These are phyloP conservation scores for Tetragnatha montana DNA, from an alignment of 2,888 invertebrate species.

Conservation along the genomic window DNA sequence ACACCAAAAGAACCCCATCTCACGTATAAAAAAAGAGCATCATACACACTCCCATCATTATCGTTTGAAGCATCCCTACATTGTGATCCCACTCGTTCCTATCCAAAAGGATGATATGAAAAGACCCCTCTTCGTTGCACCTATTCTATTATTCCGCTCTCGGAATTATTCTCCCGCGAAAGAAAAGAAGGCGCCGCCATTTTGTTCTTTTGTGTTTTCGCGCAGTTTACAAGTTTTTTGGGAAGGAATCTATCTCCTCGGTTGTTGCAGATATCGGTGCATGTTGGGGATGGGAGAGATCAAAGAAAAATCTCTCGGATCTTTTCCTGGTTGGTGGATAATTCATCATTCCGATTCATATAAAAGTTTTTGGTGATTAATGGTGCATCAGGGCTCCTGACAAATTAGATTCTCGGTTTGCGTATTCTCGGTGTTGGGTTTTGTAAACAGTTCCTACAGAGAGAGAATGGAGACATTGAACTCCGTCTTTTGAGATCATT, in stretches of 20 bases:
- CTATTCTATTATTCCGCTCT: slow-evolving; percentile 67
- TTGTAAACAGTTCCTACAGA: background rate
- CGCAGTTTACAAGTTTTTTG: slow-evolving; percentile 12
- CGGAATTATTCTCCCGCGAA: slow-evolving; percentile 47
- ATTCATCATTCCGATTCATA: slow-evolving; percentile 40
- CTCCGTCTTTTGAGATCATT: background rate
- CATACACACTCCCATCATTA: slow-evolving; percentile 51
- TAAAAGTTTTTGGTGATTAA: slow-evolving; percentile 34
- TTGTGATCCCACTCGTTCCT: slow-evolving; percentile 47
- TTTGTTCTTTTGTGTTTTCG: slow-evolving; percentile 13
- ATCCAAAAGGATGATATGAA: slow-evolving; percentile 51
- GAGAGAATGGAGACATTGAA: background rate
- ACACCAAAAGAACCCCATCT: slow-evolving; percentile 19
- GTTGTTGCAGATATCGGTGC: background rate
- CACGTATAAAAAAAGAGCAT: slow-evolving; percentile 34
- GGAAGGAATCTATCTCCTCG: too few relatives aligned
- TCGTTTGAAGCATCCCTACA: slow-evolving; percentile 53
- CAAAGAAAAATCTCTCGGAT: background rate
- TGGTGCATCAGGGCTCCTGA: slow-evolving; percentile 18
- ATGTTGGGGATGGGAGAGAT: slow-evolving; percentile 4
- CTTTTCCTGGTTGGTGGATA: slow-evolving; percentile 21
- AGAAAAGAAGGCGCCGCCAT: slow-evolving; percentile 58
- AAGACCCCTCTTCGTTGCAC: slow-evolving; percentile 60
- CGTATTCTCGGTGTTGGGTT: background rate
- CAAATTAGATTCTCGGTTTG: slow-evolving; percentile 28